These are phyloP conservation scores for Tragelaphus buxtoni DNA, from an alignment of 2,113 vertebrate species.

Conservation along the genomic window DNA sequence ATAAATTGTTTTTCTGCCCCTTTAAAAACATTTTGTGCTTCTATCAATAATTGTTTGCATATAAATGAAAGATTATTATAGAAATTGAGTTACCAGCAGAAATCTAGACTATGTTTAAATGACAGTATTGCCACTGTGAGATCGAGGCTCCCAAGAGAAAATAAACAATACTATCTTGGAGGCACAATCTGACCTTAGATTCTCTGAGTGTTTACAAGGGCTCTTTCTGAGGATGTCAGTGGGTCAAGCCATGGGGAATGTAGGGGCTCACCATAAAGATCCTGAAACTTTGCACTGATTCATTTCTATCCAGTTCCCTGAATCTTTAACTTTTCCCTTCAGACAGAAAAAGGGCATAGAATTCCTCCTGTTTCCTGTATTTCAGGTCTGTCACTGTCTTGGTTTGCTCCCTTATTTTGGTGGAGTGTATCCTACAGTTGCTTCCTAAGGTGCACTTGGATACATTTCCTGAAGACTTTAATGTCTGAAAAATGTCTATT, in stretches of 20 bases:
- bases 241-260: background rate
- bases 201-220: background rate
- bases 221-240: background rate
- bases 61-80: slow-evolving; percentile 28
- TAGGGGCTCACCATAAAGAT: background rate
- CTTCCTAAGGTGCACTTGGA: background rate
- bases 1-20: background rate
- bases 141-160: background rate
- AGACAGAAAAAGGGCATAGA: too few species aligned
- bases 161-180: background rate
- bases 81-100: slow-evolving; percentile 26
- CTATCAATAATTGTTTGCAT: slow-evolving; percentile 15
- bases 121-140: background rate
- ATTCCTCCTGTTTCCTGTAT: background rate
- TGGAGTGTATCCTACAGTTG: background rate
- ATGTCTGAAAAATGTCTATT: background rate
- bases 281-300: background rate
- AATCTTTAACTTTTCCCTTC: too few species aligned
- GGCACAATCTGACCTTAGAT: background rate
- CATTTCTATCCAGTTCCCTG: too few species aligned
- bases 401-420: background rate
- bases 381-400: background rate
- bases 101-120: background rate
- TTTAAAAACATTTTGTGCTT: background rate
- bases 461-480: background rate